Evolutionary conservation across 2,113 vertebrate species (phyloP).

Genomic region (Pitta sordida): DNA sequence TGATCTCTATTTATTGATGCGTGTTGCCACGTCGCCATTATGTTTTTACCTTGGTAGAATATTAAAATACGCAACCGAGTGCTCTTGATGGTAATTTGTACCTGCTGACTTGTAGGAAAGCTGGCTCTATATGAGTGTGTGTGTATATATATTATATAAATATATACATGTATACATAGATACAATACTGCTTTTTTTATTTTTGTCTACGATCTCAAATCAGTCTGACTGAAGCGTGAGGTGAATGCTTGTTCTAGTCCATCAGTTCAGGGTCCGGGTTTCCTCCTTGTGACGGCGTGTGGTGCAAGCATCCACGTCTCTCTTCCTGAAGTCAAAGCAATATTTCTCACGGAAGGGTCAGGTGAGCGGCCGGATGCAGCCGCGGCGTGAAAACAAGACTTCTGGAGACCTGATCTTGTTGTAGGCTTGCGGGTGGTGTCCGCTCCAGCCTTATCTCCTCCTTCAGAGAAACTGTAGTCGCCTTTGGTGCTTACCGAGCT

Average conservation of each 20-base stretch:
- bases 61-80: constrained; percentile 66
- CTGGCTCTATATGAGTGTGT: constrained; percentile 62
- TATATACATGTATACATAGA: constrained; percentile 79
- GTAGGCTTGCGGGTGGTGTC: constrained; percentile 45
- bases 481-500: constrained; percentile 71
- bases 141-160: constrained; percentile 76
- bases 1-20: constrained; percentile 76
- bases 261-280: constrained; percentile 28
- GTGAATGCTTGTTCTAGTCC: constrained; percentile 46
- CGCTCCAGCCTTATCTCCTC: constrained; percentile 64
- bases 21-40: constrained; percentile 56
- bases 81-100: constrained; percentile 65
- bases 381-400: neutral
- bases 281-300: neutral
- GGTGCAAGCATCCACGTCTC: constrained; percentile 45
- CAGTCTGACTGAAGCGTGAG: constrained; percentile 58
- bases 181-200: constrained; percentile 71
- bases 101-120: constrained; percentile 74
- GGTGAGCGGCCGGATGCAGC: neutral
- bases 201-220: constrained; percentile 57
- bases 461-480: constrained; percentile 63
- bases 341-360: constrained; percentile 62
- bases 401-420: constrained; percentile 30
- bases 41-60: constrained; percentile 65
- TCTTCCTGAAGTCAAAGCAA: constrained; percentile 75